These are phyloP conservation scores for Myocastor coypus DNA, from an alignment of 2,113 vertebrate genomes.

Conservation along the genomic window DNA sequence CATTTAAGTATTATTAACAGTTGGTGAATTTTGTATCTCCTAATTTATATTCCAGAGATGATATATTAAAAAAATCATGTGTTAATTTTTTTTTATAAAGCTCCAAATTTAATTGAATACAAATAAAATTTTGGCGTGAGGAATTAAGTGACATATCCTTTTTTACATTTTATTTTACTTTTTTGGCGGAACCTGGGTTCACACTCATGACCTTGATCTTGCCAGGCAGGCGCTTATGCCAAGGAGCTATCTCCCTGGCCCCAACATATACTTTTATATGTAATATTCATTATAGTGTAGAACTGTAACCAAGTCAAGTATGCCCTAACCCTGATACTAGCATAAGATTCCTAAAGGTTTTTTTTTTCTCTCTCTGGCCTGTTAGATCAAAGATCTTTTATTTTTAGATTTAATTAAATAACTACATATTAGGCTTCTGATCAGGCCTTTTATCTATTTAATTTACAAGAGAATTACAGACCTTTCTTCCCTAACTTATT, in stretches of 20 bases:
- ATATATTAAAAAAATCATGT: conserved; percentile 19
- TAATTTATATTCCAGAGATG: background rate
- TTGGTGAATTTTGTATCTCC: background rate
- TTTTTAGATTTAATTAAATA: conserved; percentile 70
- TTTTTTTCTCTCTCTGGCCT: conserved; percentile 53
- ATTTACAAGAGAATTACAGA: conserved; percentile 66
- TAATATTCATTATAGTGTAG: background rate
- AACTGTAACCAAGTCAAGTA: background rate
- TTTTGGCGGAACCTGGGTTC: too few relatives aligned
- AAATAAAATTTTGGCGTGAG: background rate
- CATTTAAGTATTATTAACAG: background rate
- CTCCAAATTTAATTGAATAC: background rate
- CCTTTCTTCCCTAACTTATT: conserved; percentile 67
- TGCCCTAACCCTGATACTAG: background rate
- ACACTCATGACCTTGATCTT: too few relatives aligned
- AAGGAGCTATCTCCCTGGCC: too few relatives aligned
- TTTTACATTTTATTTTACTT: too few relatives aligned
- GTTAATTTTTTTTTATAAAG: background rate
- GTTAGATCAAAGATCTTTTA: conserved; percentile 48
- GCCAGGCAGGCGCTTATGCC: too few relatives aligned
- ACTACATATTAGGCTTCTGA: conserved; percentile 48
- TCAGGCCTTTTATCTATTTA: conserved; percentile 26
- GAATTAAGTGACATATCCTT: background rate
- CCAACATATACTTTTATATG: background rate
- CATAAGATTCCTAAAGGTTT: conserved; percentile 38